phyloP scores from a whole-genome alignment of 2,113 vertebrate genomes.

The Carollia perspicillata region DNA sequence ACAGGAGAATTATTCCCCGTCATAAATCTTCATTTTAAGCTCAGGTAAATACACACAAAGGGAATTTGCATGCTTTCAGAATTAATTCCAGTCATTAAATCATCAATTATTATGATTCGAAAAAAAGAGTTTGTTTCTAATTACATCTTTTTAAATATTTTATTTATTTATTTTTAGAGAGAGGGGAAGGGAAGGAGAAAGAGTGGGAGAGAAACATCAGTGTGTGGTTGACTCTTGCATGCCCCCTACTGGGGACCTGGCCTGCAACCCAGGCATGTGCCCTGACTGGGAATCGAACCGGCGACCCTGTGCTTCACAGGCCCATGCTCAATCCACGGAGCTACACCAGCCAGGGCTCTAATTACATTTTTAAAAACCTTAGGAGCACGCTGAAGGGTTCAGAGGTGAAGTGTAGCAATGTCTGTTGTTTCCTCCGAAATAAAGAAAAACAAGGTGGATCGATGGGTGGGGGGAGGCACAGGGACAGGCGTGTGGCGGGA shows the following conservation, averaged over 20 bases:
- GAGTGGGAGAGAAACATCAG: no score
- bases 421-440: not conserved
- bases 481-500: not conserved
- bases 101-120: conserved; percentile 6
- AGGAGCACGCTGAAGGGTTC: not conserved
- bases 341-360: no score
- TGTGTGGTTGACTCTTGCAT: no score
- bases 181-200: no score
- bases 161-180: no score
- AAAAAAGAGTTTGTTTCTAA: not conserved
- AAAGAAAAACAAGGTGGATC: not conserved
- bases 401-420: not conserved
- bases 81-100: conserved; percentile 41
- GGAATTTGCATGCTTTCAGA: not conserved
- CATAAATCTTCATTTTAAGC: conserved; percentile 75
- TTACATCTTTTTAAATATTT: no score
- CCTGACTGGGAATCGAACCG: no score
- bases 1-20: conserved; percentile 75
- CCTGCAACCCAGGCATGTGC: no score
- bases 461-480: not conserved
- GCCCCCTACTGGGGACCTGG: no score
- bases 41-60: conserved; percentile 69
- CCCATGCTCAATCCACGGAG: no score
- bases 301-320: no score
- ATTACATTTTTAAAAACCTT: not conserved